Conservation (phyloP, 2,888 invertebrate genomes). For the Lamproptera curius region DNA sequence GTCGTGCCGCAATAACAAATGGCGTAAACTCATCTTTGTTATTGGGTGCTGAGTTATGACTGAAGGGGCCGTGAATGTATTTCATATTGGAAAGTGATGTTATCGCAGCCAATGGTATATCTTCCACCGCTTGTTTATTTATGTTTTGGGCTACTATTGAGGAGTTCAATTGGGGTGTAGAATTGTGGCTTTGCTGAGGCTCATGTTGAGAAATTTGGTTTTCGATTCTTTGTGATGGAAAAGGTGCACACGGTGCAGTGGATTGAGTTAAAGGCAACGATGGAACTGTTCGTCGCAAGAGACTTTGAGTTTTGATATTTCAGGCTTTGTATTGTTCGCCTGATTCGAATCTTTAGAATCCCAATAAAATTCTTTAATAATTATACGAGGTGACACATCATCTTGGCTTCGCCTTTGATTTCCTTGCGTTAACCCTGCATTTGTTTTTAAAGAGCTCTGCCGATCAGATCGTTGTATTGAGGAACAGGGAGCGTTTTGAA, state of each 20-base stretch:
- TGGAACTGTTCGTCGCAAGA: constrained; percentile 15
- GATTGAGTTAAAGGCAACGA: constrained; percentile 9
- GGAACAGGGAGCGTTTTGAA: not conserved
- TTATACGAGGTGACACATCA: constrained; percentile 34
- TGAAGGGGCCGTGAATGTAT: constrained; percentile 2
- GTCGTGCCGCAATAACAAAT: no score
- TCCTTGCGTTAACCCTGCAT: not conserved
- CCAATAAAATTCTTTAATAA: constrained; percentile 48
- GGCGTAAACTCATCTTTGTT: no score
- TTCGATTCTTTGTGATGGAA: not conserved
- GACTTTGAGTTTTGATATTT: constrained; percentile 2
- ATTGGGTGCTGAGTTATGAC: not conserved
- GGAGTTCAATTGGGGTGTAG: not conserved
- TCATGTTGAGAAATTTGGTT: constrained; percentile 2
- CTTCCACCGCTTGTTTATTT: constrained; percentile 7
- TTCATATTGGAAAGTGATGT: constrained; percentile 1
- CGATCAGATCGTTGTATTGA: not conserved
- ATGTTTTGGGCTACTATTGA: not conserved
- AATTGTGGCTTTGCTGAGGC: not conserved
- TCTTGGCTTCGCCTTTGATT: not conserved
- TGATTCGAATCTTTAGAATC: constrained; percentile 28
- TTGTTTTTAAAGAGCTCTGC: not conserved
- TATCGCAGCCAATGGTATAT: not conserved
- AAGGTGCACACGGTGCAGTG: not conserved
- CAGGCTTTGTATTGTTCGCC: not conserved